Base-by-base conservation (phyloP, 2,797 vertebrate genomes). In the Hoplostethus atlanticus region DNA sequence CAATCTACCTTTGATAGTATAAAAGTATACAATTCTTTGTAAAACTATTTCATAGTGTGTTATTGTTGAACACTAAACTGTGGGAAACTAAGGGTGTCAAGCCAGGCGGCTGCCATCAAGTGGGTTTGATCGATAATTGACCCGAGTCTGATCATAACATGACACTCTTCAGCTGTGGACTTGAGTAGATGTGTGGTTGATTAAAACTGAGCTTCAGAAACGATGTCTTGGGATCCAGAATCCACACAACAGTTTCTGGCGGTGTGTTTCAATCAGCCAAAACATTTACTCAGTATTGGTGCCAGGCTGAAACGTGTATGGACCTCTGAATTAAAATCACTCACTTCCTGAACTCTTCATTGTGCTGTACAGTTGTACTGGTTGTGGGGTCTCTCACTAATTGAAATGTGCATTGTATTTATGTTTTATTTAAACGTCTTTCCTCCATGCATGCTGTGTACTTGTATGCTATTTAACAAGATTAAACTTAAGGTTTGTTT, bases 381-480 rank as follows among this genome's bases (percentile, higher is more conserved):
- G 63, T 69, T 70, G 58, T 67, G 54, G 58, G 79, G 61, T 77
- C 58, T 87, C 53, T 62, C 68, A 76, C 73, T 78, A 68, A 75
- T 78, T 86, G 76, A 81, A 84, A 84, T 79, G 36, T 63, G 67
- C 21, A 21, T 21, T 21, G 21, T 93, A 91, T 93, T 92, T 91
- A 90, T 89, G 81, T 87, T 78, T 83, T 91, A 91, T 93, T 93
- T 91, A 93, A 92, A 74, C 83, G 68, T 77, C 58, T 84, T 81
- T 77, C 64, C 67, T 71, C 59, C 51, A 53, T 84, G 90, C 87
- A 93, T 92, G 88, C 80, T 69, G 54, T 82, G 65, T 81, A 73
- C n/a, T 51, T 89, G 74, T 86, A 72, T 81, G 68, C 83, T 85
- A 78, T 88, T 89, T 87, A 89, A 85, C 73, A 79, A 69, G 38